Evolutionary conservation across 2,888 invertebrate genomes (phyloP).

Genomic region (Orgyia antiqua): DNA sequence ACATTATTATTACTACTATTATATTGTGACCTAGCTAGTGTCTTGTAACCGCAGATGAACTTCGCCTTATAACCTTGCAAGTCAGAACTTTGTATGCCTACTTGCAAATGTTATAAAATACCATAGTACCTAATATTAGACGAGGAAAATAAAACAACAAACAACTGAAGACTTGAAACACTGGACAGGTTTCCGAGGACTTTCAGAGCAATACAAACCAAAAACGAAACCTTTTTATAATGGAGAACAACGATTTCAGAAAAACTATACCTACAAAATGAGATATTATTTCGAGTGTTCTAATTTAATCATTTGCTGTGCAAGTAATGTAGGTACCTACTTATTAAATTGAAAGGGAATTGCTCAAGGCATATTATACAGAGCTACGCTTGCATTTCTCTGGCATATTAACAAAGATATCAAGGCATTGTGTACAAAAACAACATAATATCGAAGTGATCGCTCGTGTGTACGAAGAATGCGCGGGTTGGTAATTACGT

Average conservation of each 20-base stretch:
- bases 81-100: no score
- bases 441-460: conserved; percentile 46
- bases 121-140: no score
- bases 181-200: no score
- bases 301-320: background rate
- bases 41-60: conserved; percentile 50
- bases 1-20: conserved; percentile 47
- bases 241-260: no score
- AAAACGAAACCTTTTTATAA: no score
- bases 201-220: no score
- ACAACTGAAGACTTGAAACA: no score
- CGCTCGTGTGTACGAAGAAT: conserved; percentile 22
- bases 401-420: conserved; percentile 52
- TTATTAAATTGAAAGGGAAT: conserved; percentile 19
- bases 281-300: no score
- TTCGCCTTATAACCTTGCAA: conserved; percentile 20
- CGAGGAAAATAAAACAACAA: no score
- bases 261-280: no score
- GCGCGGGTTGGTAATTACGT: conserved; percentile 47
- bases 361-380: conserved; percentile 27
- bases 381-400: conserved; percentile 40
- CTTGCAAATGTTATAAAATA: no score
- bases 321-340: background rate
- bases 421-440: conserved; percentile 49
- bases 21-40: conserved; percentile 16